Percentiles rank a stretch among this genome's conserved stretches.
phyloP scores from a whole-genome alignment of 2,797 vertebrate species.

The Acanthiza pusilla region DNA sequence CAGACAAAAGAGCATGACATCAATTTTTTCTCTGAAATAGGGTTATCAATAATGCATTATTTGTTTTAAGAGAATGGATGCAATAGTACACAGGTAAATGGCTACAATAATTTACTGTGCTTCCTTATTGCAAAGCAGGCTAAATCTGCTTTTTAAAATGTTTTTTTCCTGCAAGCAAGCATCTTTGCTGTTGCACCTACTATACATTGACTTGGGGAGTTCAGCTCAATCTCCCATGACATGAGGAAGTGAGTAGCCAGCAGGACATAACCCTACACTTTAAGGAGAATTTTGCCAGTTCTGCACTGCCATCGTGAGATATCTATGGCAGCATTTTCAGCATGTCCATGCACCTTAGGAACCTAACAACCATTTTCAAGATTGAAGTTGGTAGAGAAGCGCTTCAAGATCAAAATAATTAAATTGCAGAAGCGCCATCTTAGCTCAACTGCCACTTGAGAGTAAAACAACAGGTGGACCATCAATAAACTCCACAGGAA shows the following conservation, averaged over 20 bases:
- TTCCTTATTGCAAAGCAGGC: neutral
- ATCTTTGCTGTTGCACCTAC: neutral
- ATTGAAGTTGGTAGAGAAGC: neutral
- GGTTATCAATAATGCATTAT: slow-evolving; percentile 33
- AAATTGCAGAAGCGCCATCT: neutral
- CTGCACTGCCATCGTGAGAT: neutral
- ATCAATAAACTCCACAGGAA: neutral
- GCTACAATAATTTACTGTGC: neutral
- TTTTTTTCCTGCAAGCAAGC: neutral
- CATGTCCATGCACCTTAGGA: neutral
- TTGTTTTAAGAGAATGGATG: slow-evolving; percentile 21
- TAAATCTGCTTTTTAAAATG: neutral
- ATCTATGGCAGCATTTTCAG: neutral
- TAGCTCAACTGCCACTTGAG: neutral
- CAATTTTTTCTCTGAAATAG: slow-evolving; percentile 11
- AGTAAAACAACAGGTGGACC: neutral
- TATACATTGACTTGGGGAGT: neutral
- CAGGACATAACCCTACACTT: fast-evolving
- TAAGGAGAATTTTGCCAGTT: neutral
- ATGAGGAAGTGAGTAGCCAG: neutral
- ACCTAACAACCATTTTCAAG: neutral
- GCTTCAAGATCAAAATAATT: neutral
- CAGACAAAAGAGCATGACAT: neutral
- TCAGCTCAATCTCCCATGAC: neutral
- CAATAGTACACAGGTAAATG: slow-evolving; percentile 32